A percentile compares a stretch with the other conserved stretches of the same genome.
phyloP scores from a whole-genome alignment of 2,113 vertebrate genomes.

The Silurus glanis region DNA sequence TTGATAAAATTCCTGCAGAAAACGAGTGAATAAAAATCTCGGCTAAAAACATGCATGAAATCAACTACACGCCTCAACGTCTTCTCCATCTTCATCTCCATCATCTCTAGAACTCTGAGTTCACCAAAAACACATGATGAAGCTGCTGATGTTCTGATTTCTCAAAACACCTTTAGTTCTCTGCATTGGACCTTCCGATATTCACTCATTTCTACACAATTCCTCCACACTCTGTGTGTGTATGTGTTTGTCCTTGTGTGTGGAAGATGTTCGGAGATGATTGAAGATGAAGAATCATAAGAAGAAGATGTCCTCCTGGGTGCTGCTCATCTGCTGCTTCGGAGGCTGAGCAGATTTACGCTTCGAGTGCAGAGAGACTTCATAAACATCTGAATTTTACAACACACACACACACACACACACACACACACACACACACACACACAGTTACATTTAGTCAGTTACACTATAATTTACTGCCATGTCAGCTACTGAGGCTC shows the following conservation, averaged over 20 bases:
- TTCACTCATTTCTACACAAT: background rate
- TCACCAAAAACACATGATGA: no score
- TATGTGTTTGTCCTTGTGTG: background rate
- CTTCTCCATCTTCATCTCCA: no score
- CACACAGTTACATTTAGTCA: background rate
- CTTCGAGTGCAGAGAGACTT: constrained; percentile 41
- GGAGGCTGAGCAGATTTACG: constrained; percentile 41
- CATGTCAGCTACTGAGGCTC: no score
- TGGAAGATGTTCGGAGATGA: background rate
- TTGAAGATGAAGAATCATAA: constrained; percentile 46
- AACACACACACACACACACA: background rate
- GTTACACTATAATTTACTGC: no score
- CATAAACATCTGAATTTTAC: constrained; percentile 57
- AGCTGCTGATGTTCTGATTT: no score
- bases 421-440: background rate
- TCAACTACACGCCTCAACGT: no score
- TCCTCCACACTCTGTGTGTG: background rate
- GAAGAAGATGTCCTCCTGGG: constrained; percentile 60
- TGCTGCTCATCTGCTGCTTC: constrained; percentile 54
- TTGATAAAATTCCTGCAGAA: no score
- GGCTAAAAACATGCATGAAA: no score
- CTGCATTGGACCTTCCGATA: no score
- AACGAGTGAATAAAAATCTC: no score
- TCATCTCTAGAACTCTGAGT: no score
- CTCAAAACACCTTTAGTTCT: no score